Percentiles rank a stretch among this genome's conserved stretches.
Conservation (phyloP, 2,797 vertebrate genomes). For the Galagoides demidoff region DNA sequence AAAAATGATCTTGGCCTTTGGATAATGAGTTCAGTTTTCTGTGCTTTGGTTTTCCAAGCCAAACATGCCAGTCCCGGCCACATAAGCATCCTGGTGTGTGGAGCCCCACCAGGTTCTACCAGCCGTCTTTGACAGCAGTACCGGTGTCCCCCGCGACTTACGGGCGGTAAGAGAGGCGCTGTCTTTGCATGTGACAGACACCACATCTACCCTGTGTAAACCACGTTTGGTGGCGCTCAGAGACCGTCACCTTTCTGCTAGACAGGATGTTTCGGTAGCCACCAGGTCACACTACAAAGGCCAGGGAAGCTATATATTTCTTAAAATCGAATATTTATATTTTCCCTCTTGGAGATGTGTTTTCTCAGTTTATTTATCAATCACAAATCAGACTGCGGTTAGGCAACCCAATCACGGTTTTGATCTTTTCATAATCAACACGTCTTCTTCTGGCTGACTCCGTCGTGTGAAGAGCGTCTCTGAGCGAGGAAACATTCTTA, state of each 20-base stretch:
- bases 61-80: neutral
- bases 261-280: neutral
- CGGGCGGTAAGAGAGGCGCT: neutral
- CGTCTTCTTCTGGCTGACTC: no score
- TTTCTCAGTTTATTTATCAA: neutral
- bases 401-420: neutral
- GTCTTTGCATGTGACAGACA: rapidly evolving
- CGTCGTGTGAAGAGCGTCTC: neutral
- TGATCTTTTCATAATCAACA: neutral
- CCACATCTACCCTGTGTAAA: neutral
- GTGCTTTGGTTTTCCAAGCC: neutral
- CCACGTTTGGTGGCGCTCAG: neutral
- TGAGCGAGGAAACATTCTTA: neutral
- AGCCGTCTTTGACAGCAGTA: neutral
- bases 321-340: neutral
- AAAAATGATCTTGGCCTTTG: neutral
- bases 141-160: neutral
- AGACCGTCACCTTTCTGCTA: neutral
- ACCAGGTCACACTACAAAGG: neutral
- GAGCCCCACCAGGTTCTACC: neutral
- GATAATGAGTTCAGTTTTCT: neutral
- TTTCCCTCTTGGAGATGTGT: neutral
- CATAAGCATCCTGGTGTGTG: no score
- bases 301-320: neutral
- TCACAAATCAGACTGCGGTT: neutral